Conservation (phyloP, 2,888 invertebrate species). For the Rotaria macrura region DNA sequence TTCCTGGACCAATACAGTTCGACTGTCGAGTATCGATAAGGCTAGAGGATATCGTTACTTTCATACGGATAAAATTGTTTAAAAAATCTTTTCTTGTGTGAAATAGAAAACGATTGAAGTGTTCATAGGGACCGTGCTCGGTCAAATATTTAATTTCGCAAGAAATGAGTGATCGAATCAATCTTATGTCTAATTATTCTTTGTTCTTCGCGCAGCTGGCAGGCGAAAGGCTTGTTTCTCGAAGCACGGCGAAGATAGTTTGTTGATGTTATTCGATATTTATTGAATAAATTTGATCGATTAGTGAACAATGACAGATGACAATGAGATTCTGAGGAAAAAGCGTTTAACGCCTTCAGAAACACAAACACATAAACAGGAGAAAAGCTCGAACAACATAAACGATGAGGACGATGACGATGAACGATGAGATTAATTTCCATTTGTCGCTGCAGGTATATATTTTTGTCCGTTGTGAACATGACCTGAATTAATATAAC, state of each 20-base stretch:
- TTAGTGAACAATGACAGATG: not conserved
- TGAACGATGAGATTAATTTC: not conserved
- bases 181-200: no score
- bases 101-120: no score
- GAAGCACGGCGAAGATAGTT: conserved; percentile 48
- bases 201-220: no score
- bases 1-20: no score
- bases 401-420: not conserved
- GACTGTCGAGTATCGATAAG: no score
- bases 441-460: not conserved
- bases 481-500: not conserved
- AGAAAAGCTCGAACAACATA: not conserved
- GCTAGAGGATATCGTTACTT: no score
- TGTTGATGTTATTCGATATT: conserved; percentile 41
- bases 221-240: no score
- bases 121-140: no score
- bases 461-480: not conserved
- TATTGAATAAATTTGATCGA: not conserved
- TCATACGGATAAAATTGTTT: no score
- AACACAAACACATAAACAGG: not conserved
- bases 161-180: no score
- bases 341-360: not conserved
- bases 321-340: not conserved
- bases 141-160: no score
- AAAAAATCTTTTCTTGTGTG: no score